A percentile compares a stretch with the other conserved stretches of the same genome.
Conservation (phyloP, 2,797 vertebrate genomes). For the Gobio occitaniae region DNA sequence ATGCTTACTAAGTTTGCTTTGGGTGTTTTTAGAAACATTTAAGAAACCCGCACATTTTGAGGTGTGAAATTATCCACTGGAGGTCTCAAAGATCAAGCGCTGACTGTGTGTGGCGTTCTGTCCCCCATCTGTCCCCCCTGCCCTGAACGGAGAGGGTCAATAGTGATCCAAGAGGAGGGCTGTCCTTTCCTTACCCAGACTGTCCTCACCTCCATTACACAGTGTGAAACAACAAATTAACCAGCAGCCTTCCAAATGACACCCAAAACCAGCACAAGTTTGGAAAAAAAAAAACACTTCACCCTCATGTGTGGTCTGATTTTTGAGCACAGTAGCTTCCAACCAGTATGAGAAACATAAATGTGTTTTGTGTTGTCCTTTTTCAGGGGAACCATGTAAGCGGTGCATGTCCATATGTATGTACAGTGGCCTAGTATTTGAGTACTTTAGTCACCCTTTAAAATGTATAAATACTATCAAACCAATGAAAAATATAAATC, state of each 20-base stretch:
- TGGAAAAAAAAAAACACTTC: slow-evolving; percentile 66
- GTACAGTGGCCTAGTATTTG: neutral
- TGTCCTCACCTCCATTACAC: slow-evolving; percentile 73
- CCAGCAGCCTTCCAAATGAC: slow-evolving; percentile 75
- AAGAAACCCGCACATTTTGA: neutral
- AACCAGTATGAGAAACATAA: slow-evolving; percentile 1
- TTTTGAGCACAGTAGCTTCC: slow-evolving; percentile 4
- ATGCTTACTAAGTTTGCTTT: neutral
- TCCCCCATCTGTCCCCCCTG: slow-evolving; percentile 73
- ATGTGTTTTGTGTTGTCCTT: no score
- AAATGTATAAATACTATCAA: neutral
- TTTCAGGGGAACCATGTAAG: neutral
- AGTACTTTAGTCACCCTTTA: neutral
- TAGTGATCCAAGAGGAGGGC: slow-evolving; percentile 70
- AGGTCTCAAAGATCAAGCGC: slow-evolving; percentile 55
- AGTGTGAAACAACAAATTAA: slow-evolving; percentile 81
- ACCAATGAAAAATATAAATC: neutral
- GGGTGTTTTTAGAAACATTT: neutral
- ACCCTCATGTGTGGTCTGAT: slow-evolving; percentile 56
- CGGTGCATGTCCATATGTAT: neutral
- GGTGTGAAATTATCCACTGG: slow-evolving; percentile 56
- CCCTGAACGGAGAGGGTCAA: slow-evolving; percentile 69
- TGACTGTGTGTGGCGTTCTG: slow-evolving; percentile 66
- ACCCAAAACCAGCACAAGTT: slow-evolving; percentile 67
- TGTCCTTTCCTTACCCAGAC: slow-evolving; percentile 64